Percentiles rank a stretch among this genome's conserved stretches.
Evolutionary conservation across 2,888 invertebrate genomes (phyloP).

Genomic region (Microplitis manilae): DNA sequence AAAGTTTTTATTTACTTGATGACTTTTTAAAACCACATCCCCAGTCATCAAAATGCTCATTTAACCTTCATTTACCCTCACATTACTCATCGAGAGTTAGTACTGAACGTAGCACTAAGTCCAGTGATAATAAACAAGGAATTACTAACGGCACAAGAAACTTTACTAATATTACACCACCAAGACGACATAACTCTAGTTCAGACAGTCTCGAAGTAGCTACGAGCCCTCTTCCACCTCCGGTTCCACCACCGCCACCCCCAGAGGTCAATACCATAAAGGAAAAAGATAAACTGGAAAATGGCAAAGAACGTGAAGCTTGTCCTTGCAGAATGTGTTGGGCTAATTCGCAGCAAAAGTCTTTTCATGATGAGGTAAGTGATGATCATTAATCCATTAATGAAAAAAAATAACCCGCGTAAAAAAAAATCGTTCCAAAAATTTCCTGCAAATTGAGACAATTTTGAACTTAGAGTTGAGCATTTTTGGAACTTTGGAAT

Average conservation of each 20-base stretch:
- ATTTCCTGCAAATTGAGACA: no score
- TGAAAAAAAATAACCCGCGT: background rate
- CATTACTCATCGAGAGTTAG: slow-evolving; percentile 37
- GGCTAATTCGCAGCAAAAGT: slow-evolving; percentile 66
- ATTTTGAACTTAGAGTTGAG: no score
- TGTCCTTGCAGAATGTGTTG: slow-evolving; percentile 69
- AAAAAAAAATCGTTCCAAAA: no score
- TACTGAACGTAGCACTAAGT: slow-evolving; percentile 14
- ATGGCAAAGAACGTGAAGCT: slow-evolving; percentile 63
- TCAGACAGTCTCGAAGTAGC: slow-evolving; percentile 70
- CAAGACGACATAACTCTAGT: slow-evolving; percentile 68
- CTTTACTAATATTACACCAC: slow-evolving; percentile 66
- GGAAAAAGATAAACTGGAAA: slow-evolving; percentile 57
- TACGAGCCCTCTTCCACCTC: slow-evolving; percentile 70
- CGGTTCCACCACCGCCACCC: slow-evolving; percentile 72
- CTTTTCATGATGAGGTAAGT: slow-evolving; percentile 69
- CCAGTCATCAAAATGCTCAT: slow-evolving; percentile 40
- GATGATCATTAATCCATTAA: slow-evolving; percentile 16
- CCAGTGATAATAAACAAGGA: slow-evolving; percentile 38
- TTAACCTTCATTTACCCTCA: slow-evolving; percentile 45
- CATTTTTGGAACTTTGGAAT: no score
- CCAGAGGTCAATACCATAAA: slow-evolving; percentile 61
- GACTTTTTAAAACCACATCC: slow-evolving; percentile 69
- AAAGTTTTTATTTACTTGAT: slow-evolving; percentile 73
- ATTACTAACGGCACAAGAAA: slow-evolving; percentile 44